phyloP scores from a whole-genome alignment of 2,113 vertebrate genomes.

The Amblyopsis rosae region DNA sequence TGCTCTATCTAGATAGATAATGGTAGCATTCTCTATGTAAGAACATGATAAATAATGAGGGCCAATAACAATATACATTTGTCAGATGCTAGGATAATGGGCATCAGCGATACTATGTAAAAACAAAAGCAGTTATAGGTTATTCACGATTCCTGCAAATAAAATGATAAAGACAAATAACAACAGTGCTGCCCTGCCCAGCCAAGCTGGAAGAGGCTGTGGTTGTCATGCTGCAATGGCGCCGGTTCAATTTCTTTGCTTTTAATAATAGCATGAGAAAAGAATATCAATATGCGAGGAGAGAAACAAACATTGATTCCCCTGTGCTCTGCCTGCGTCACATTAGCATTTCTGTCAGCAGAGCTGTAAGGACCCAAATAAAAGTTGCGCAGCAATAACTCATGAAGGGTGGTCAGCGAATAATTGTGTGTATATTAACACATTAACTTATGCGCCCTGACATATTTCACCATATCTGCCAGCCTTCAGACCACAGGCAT shows the following conservation, averaged over 20 bases:
- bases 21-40: too few relatives aligned
- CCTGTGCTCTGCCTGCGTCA: constrained; percentile 51
- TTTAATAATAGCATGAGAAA: constrained; percentile 41
- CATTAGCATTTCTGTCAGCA: constrained; percentile 69
- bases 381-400: constrained; percentile 67
- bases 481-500: constrained; percentile 51
- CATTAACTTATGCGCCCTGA: constrained; percentile 46
- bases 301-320: constrained; percentile 53
- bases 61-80: not conserved
- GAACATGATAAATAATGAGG: not conserved
- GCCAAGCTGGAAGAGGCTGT: constrained; percentile 12
- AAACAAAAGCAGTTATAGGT: constrained; percentile 23
- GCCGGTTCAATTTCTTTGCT: constrained; percentile 15
- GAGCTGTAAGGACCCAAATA: constrained; percentile 44
- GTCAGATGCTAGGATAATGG: not conserved
- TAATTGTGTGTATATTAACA: constrained; percentile 65
- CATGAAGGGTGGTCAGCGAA: constrained; percentile 65
- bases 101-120: not conserved
- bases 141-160: constrained; percentile 27
- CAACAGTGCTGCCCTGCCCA: constrained; percentile 22
- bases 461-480: constrained; percentile 30
- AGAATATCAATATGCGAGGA: constrained; percentile 48
- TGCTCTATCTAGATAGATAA: too few relatives aligned
- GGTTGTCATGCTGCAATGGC: constrained; percentile 6
- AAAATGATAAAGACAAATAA: constrained; percentile 38